Evolutionary conservation across 1,140 invertebrate species (phyloP), one percentile per base, ranked within the genome.

Genomic region (Leptinotarsa lineolata): DNA sequence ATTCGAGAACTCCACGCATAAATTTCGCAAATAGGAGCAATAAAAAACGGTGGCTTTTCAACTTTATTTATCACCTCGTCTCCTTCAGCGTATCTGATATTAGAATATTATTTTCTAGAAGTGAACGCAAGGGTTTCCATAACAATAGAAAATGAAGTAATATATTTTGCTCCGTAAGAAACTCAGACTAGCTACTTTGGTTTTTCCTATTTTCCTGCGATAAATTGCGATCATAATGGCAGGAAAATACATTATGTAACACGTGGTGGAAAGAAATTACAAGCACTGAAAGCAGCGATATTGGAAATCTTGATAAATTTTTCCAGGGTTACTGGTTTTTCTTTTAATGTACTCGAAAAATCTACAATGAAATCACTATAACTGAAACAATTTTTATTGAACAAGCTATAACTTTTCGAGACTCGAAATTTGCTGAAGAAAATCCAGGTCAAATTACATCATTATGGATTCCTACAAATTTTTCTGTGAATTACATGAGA

Each of bases 181-280:
- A 63, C 61, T 63, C 61, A 20, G 21, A 63, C 15, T 18, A 21
- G 61, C 61, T 18, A 63, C 20, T 63, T 63, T 30, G 24, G 61
- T 63, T 63, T 63, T 63, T 63, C 61, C 24, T 63, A 63, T 63
- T 63, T 63, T 63, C 61, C 61, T 2, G 61, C 61, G 61, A 63
- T 63, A 67, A 67, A 45, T 67, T 67, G 24, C 18, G 65, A 67
- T 30, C 24, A 45, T 45, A 67, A 67, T 45, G 44, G 65, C 65
- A 46, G 20, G 65, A 67, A 67, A 67, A 67, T 67, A 67, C 39
- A 67, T 67, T 67, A 67, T 67, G 65, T 67, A 67, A 67, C 65
- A 67, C 65, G 65, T 67, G 65, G 65, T 67, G 65, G 22, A 21
- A 39, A 21, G 30, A 11, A 67, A 67, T 46, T 44, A 24, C 65